phyloP scores from a whole-genome alignment of 2,113 vertebrate genomes.

The Peromyscus polionotus region DNA sequence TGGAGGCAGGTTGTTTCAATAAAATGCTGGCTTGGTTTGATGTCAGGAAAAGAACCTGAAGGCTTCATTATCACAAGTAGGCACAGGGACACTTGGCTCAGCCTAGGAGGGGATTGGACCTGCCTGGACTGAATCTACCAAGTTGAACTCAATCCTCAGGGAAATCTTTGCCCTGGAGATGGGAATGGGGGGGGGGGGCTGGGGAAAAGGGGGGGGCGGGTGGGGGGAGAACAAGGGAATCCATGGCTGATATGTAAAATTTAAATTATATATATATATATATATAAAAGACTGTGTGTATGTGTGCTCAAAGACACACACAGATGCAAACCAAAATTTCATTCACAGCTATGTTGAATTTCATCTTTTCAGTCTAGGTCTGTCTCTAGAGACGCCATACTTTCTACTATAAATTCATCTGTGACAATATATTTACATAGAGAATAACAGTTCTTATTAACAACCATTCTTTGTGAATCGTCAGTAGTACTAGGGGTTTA shows the following conservation, averaged over 20 bases:
- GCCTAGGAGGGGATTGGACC: too few species aligned
- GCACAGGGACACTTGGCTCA: too few species aligned
- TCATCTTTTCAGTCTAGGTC: not conserved
- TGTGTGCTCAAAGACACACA: not conserved
- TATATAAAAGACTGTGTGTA: not conserved
- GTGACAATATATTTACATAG: not conserved
- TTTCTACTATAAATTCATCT: constrained; percentile 16
- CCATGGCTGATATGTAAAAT: too few species aligned
- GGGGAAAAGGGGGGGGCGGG: too few species aligned
- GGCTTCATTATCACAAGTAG: not conserved
- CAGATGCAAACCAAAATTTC: not conserved
- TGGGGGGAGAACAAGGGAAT: too few species aligned
- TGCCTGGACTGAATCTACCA: too few species aligned
- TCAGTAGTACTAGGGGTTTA: not conserved
- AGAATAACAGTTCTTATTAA: not conserved
- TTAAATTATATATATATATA: too few species aligned
- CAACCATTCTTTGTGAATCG: not conserved
- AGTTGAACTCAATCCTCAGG: too few species aligned
- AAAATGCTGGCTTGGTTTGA: not conserved
- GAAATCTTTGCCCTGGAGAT: too few species aligned
- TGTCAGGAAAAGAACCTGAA: not conserved
- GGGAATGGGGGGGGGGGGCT: too few species aligned
- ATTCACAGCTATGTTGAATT: not conserved
- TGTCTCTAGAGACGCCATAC: constrained; percentile 24
- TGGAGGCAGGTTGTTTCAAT: not conserved